Evolutionary conservation across 2,113 vertebrate species (phyloP).

Genomic region (Fregata magnificens): DNA sequence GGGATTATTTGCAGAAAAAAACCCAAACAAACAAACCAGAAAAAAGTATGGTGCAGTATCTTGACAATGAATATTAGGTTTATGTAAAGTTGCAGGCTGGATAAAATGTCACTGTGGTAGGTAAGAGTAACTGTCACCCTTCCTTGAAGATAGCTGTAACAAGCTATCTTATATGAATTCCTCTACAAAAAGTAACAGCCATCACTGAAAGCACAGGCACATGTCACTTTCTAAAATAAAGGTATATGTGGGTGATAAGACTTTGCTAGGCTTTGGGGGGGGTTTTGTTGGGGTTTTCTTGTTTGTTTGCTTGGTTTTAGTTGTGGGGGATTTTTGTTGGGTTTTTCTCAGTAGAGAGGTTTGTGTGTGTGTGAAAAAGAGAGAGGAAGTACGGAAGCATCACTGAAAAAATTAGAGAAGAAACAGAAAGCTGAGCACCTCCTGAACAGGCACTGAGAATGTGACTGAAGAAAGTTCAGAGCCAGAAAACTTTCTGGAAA

Average conservation of each 20-base stretch:
- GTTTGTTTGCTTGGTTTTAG: not conserved
- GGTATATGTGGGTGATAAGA: not conserved
- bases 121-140: not conserved
- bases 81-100: not conserved
- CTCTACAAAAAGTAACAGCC: not conserved
- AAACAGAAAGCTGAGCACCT: not conserved
- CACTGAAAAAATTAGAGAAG: not conserved
- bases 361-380: not conserved
- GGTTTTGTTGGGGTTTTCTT: too few species aligned
- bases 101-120: not conserved
- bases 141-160: not conserved
- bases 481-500: not conserved
- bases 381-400: not conserved
- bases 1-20: not conserved
- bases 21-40: not conserved
- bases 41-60: rapidly evolving
- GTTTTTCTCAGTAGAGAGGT: not conserved
- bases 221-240: not conserved
- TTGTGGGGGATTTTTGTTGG: not conserved
- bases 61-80: not conserved
- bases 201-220: not conserved
- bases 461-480: not conserved
- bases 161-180: not conserved
- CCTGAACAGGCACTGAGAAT: not conserved
- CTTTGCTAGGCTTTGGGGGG: rapidly evolving